Conservation (phyloP, 2,888 invertebrate species). For the Aphidoletes aphidimyza region DNA sequence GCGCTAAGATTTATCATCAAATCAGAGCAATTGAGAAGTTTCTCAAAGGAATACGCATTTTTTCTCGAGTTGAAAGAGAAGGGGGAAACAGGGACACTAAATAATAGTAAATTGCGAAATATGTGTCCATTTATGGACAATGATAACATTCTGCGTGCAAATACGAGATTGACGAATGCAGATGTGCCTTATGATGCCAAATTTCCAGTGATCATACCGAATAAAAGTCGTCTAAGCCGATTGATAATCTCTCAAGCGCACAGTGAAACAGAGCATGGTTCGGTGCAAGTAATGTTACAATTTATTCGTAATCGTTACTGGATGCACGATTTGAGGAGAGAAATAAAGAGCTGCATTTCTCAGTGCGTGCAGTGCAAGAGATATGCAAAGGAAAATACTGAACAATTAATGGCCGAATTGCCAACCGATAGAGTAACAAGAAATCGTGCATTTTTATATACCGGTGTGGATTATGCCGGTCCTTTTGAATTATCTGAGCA, state of each 20-base stretch:
- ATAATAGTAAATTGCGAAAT: conserved; percentile 23
- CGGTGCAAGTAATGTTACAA: conserved; percentile 57
- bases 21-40: too few relatives aligned
- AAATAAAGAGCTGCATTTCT: too few relatives aligned
- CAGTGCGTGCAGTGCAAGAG: not conserved
- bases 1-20: too few relatives aligned
- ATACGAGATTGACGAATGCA: conserved; percentile 59
- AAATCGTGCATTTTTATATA: not conserved
- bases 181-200: conserved; percentile 58
- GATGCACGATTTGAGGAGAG: not conserved
- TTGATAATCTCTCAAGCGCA: conserved; percentile 56
- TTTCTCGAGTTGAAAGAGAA: not conserved
- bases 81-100: not conserved
- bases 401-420: not conserved
- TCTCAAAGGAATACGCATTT: not conserved
- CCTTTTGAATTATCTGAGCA: too few relatives aligned
- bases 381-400: not conserved
- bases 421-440: not conserved
- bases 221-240: conserved; percentile 56
- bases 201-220: conserved; percentile 60
- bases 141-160: conserved; percentile 59
- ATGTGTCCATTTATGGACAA: conserved; percentile 58
- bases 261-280: conserved; percentile 55
- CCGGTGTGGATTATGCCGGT: not conserved
- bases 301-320: conserved; percentile 54